Conservation (phyloP, 2,113 vertebrate species). For the Psophia crepitans region DNA sequence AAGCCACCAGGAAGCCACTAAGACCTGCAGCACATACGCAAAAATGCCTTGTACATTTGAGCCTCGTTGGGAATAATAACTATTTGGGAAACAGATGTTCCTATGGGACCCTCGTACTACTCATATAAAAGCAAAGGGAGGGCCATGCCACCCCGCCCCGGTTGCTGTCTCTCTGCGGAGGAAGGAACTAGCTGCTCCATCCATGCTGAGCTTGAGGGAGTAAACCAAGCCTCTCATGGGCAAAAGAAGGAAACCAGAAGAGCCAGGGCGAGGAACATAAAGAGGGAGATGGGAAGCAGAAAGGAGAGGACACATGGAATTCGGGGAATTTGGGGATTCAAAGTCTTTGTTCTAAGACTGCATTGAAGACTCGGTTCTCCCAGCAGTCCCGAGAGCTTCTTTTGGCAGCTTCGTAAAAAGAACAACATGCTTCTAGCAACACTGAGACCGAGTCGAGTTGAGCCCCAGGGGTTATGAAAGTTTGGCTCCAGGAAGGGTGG, state of each 20-base stretch:
- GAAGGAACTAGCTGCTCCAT: not conserved
- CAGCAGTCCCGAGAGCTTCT: not conserved
- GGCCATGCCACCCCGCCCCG: rapidly evolving
- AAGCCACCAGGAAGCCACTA: not conserved
- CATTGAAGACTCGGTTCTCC: not conserved
- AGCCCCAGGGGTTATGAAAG: not conserved
- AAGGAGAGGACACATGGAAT: not conserved
- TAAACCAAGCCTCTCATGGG: not conserved
- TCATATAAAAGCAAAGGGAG: not conserved
- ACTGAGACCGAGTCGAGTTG: not conserved
- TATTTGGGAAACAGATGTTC: not conserved
- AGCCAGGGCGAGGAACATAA: not conserved
- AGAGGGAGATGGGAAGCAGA: not conserved
- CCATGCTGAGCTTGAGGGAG: rapidly evolving
- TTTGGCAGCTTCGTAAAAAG: not conserved
- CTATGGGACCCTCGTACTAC: not conserved
- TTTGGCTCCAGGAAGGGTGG: not conserved
- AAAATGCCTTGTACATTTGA: not conserved
- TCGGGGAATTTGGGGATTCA: not conserved
- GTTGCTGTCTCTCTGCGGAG: not conserved
- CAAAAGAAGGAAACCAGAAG: not conserved
- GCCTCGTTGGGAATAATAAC: not conserved
- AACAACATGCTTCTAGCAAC: not conserved
- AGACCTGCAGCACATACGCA: not conserved
- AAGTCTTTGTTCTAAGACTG: not conserved